These are phyloP conservation scores for Amniataba percoides DNA, from an alignment of 2,797 vertebrate species.

Conservation along the genomic window DNA sequence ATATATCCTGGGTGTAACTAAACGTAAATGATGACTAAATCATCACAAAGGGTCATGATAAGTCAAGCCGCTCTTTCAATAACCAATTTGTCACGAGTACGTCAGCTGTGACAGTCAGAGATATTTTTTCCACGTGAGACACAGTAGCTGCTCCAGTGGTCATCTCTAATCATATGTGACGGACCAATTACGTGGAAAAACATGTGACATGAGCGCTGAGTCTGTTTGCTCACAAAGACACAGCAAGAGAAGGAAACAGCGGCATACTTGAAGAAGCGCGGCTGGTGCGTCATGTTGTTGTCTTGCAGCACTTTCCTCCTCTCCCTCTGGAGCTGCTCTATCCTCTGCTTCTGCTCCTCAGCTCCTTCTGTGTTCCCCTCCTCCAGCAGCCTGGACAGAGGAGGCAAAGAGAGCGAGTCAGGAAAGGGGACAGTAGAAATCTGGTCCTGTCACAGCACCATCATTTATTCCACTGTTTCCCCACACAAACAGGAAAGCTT, in stretches of 20 bases:
- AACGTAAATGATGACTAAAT: neutral
- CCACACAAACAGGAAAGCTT: neutral
- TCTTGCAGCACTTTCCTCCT: conserved; percentile 91
- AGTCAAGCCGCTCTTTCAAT: neutral
- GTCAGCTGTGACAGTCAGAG: neutral
- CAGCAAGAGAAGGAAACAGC: neutral
- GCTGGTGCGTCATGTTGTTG: conserved; percentile 90
- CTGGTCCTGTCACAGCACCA: neutral
- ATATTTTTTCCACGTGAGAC: neutral
- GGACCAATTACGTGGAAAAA: neutral
- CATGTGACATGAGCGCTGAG: neutral
- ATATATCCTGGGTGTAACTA: neutral
- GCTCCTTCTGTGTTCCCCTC: conserved; percentile 93
- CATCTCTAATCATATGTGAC: neutral
- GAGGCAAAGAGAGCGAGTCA: neutral
- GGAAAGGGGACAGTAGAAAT: neutral
- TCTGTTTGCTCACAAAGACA: conserved; percentile 1
- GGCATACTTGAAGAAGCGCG: conserved; percentile 93
- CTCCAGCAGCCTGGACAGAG: conserved; percentile 89
- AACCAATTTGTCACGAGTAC: neutral
- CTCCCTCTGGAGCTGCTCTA: conserved; percentile 95
- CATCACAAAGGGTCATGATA: neutral
- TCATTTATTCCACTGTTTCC: neutral
- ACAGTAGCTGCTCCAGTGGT: neutral
- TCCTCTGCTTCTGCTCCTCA: conserved; percentile 94